Base-by-base conservation (phyloP, 2,888 invertebrate genomes). In the Limnephilus lunatus region DNA sequence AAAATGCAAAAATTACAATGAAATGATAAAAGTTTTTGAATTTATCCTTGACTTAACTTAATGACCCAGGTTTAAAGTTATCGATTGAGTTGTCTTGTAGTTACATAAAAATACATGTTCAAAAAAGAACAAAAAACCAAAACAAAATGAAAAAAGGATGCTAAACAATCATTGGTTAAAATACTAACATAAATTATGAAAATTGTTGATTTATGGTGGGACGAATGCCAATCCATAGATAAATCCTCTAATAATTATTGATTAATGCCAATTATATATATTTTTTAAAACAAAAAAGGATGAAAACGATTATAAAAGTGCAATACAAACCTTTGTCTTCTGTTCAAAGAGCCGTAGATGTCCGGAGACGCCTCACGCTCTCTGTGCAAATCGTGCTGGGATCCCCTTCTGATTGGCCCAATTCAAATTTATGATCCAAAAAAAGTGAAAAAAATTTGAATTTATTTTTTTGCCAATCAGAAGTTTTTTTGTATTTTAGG, bases 241-340 rank as follows among this genome's bases (percentile, higher is more conserved):
- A 68, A 68, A 68, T 68, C 68, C 7, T 7, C n/a, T 2, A 25
- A 68, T 25, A 7, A 25, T 25, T 25, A 48, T 68, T n/a, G 7
- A 82, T 82, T 82, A 12, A 89, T 80, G 35, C 53, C 14, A 68
- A 68, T 68, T 14, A 25, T 68, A 7, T 68, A 25, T 44, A 85
- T 68, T 83, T 90, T 85, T 48, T 92, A 81, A 85, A 90, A 93
- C 94, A 90, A 92, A 94, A 93, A 94, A 94, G 94, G n/a, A 85
- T 53, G 31, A 53, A 35, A 35, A 89, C 31, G 5, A 31, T 19
- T 12, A n/a, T 14, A 81, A 91, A 93, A 93, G 94, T 94, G 94
- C 94, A 94, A 94, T 94, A 96, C 97, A 96, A 97, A 98, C 98
- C 98, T 98, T 97, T 97, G 97, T 95, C 97, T 97, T 95, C 98